These are phyloP conservation scores for Chrosomus eos DNA, from an alignment of 2,797 vertebrate genomes.

Conservation along the genomic window DNA sequence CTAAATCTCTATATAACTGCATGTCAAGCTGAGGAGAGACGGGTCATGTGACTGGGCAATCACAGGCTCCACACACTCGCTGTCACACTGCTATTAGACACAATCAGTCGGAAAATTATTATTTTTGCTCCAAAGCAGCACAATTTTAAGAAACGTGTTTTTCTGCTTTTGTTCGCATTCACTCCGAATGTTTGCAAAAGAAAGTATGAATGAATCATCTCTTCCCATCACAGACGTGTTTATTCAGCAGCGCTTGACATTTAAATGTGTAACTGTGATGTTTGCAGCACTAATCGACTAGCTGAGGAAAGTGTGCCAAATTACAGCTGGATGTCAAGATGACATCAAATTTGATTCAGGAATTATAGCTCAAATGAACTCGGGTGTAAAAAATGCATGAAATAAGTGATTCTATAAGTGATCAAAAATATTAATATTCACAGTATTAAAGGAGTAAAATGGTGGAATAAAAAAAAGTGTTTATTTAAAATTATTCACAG, in stretches of 20 bases:
- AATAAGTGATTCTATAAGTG: not conserved
- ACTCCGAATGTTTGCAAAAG: not conserved
- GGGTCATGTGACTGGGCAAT: no score
- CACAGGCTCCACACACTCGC: no score
- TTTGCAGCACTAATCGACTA: not conserved
- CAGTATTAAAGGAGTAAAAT: not conserved
- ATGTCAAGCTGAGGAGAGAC: no score
- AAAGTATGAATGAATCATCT: slow-evolving; percentile 22
- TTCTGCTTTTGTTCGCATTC: not conserved
- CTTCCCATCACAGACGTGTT: not conserved
- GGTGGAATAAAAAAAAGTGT: no score
- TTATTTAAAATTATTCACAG: no score
- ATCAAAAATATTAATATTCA: not conserved
- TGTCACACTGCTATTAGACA: no score
- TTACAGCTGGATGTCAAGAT: no score
- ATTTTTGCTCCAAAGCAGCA: not conserved
- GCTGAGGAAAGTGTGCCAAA: not conserved
- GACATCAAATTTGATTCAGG: not conserved
- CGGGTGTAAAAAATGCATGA: not conserved
- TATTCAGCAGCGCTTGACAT: not conserved
- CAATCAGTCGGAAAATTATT: not conserved
- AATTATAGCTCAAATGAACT: not conserved
- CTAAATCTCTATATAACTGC: no score
- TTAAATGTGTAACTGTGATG: not conserved
- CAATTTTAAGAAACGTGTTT: not conserved